Percentiles rank a stretch among this genome's conserved stretches.
These are phyloP conservation scores for Hedya salicella DNA, from an alignment of 2,888 invertebrate species.

Conservation along the genomic window DNA sequence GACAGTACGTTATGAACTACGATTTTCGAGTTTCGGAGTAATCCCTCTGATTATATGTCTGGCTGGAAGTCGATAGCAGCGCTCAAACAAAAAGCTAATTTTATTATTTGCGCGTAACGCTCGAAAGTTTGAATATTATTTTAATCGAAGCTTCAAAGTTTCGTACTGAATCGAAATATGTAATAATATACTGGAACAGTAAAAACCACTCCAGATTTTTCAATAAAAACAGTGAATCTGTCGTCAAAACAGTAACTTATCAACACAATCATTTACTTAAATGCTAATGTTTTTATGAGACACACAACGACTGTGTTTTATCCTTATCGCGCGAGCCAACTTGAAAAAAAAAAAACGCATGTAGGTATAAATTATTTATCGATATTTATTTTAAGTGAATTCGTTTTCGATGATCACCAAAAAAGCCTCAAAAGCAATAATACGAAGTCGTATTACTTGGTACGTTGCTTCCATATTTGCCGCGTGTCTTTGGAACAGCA, in stretches of 20 bases:
- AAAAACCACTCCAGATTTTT: too few species aligned
- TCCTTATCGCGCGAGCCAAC: neutral
- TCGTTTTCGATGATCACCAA: neutral
- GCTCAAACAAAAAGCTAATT: too few species aligned
- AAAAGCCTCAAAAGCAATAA: neutral
- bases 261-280: constrained; percentile 22
- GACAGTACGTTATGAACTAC: too few species aligned
- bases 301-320: constrained; percentile 5
- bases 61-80: too few species aligned
- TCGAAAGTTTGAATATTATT: too few species aligned
- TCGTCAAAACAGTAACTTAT: constrained; percentile 6
- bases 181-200: too few species aligned
- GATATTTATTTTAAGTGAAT: constrained; percentile 14
- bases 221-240: constrained; percentile 1
- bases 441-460: neutral
- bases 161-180: too few species aligned
- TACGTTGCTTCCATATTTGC: neutral
- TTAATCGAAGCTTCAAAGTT: too few species aligned
- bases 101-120: too few species aligned
- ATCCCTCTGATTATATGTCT: too few species aligned
- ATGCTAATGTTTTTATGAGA: constrained; percentile 19
- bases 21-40: too few species aligned
- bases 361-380: constrained; percentile 2
- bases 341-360: neutral
- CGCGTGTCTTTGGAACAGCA: too few species aligned